Conservation (phyloP, 2,113 vertebrate genomes). For the western clawed frog (Xenopus tropicalis) region DNA sequence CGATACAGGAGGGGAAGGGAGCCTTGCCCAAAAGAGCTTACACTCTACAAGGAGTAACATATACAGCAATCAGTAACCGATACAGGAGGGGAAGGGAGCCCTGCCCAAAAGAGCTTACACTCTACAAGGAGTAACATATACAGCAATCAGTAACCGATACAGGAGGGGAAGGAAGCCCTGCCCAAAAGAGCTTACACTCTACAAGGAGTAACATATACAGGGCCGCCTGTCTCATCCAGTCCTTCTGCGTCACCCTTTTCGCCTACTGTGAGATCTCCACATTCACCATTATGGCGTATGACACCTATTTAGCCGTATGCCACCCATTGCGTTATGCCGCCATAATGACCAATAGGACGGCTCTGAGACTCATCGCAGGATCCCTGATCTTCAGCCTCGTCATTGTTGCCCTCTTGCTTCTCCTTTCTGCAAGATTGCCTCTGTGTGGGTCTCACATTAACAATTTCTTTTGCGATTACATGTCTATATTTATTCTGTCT, state of each 20-base stretch:
- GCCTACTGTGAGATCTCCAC: not conserved
- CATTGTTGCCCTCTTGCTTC: too few relatives aligned
- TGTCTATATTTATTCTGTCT: not conserved
- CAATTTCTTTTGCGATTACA: not conserved
- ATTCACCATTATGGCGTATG: slow-evolving; percentile 2
- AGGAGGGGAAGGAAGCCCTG: too few relatives aligned
- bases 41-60: too few relatives aligned
- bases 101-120: too few relatives aligned
- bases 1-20: too few relatives aligned
- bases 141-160: too few relatives aligned
- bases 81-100: too few relatives aligned
- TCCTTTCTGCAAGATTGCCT: not conserved
- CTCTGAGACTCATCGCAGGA: not conserved
- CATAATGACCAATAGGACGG: not conserved
- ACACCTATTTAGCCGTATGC: not conserved
- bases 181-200: too few relatives aligned
- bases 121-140: too few relatives aligned
- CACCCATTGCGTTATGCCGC: not conserved
- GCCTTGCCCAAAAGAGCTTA: too few relatives aligned
- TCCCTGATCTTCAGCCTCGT: not conserved
- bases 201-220: too few relatives aligned
- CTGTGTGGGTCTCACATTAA: slow-evolving; percentile 3
- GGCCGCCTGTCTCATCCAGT: not conserved
- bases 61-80: too few relatives aligned
- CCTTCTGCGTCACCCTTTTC: not conserved